A percentile compares a stretch with the other conserved stretches of the same genome.
Evolutionary conservation across 53 echinoderm and acorn worm species (phyloP).

Genomic region (Hippasteria phrygiana): DNA sequence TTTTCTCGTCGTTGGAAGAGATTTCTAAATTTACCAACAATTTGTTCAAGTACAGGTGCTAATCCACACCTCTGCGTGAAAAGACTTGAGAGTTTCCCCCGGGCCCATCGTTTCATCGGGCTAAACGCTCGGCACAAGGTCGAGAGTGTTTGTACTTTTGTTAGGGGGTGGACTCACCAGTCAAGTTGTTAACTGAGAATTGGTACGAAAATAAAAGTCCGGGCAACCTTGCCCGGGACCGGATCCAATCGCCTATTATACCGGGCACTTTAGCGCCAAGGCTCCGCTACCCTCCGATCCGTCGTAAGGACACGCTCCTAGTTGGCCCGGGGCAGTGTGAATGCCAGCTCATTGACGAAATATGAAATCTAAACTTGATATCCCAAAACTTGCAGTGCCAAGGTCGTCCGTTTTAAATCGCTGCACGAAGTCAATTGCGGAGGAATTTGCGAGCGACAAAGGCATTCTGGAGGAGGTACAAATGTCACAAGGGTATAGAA

Average conservation of each 20-base stretch:
- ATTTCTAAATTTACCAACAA: slow-evolving; percentile 56
- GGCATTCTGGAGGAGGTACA: too few species aligned
- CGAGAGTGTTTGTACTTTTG: slow-evolving; percentile 43
- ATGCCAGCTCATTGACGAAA: slow-evolving; percentile 22
- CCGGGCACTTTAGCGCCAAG: slow-evolving; percentile 26
- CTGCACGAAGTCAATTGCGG: slow-evolving; percentile 5
- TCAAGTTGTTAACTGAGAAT: slow-evolving; percentile 13
- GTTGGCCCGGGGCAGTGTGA: not conserved
- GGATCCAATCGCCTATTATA: not conserved
- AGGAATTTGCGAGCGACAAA: not conserved
- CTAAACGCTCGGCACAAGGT: slow-evolving; percentile 41
- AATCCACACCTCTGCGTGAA: slow-evolving; percentile 48
- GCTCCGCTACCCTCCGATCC: slow-evolving; percentile 16
- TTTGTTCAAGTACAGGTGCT: slow-evolving; percentile 63
- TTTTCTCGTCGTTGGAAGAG: slow-evolving; percentile 13
- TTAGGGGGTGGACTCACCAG: not conserved
- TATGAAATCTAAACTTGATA: slow-evolving; percentile 25
- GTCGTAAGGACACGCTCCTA: slow-evolving; percentile 12
- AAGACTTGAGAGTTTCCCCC: slow-evolving; percentile 24
- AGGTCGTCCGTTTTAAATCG: not conserved
- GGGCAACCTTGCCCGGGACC: slow-evolving; percentile 16
- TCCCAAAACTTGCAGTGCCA: slow-evolving; percentile 21
- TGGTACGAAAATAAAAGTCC: slow-evolving; percentile 21
- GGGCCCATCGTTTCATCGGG: slow-evolving; percentile 43
- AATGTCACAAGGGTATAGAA: too few species aligned